A percentile compares a stretch with the other conserved stretches of the same genome.
Evolutionary conservation across 2,888 invertebrate genomes (phyloP).

Genomic region (Tipula lateralis): DNA sequence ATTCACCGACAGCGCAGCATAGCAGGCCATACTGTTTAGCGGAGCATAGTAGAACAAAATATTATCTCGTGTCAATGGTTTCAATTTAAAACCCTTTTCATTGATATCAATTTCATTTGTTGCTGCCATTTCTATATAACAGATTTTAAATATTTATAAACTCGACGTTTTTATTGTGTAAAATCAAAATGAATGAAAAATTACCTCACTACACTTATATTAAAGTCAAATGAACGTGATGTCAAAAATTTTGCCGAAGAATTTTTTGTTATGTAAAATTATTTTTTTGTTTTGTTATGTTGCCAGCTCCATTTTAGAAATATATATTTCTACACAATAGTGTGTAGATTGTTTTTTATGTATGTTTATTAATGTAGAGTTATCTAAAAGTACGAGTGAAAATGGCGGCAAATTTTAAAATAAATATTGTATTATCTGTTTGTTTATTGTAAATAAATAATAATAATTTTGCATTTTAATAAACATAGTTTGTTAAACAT

Average conservation of each 20-base stretch:
- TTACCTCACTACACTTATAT: neutral
- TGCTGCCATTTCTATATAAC: neutral
- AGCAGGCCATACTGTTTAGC: constrained; percentile 67
- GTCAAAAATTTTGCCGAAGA: neutral
- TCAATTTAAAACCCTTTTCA: constrained; percentile 50
- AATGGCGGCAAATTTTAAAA: neutral
- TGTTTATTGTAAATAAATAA: no score
- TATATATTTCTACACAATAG: neutral
- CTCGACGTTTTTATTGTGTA: neutral
- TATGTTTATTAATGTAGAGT: neutral
- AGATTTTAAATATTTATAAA: neutral
- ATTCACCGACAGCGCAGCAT: constrained; percentile 73
- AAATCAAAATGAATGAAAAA: neutral
- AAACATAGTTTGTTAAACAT: no score
- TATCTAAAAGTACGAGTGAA: neutral
- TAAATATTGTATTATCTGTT: no score
- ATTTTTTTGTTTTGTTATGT: neutral
- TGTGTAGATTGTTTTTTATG: neutral
- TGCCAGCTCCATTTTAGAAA: neutral
- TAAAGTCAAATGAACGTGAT: constrained; percentile 25
- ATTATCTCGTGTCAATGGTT: constrained; percentile 67
- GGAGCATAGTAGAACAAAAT: constrained; percentile 72
- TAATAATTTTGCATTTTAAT: no score
- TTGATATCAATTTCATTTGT: constrained; percentile 33
- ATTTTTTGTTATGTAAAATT: neutral